Evolutionary conservation across 2,888 invertebrate species (phyloP).

Genomic region (Lydus trimaculatus): DNA sequence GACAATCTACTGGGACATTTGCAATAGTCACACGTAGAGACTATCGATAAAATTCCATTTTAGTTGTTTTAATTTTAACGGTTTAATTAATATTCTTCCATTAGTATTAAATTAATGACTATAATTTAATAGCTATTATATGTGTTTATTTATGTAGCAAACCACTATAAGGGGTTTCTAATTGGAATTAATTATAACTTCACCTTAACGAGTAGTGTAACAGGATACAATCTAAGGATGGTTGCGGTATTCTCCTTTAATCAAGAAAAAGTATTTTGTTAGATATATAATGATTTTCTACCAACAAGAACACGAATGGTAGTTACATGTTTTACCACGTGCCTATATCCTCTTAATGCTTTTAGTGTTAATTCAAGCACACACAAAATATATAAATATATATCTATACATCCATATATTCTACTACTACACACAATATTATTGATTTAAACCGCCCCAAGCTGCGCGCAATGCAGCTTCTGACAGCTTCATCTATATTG

Average conservation of each 20-base stretch:
- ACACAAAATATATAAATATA: no score
- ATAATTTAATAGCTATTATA: background rate
- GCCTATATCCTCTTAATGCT: slow-evolving; percentile 25
- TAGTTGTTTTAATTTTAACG: background rate
- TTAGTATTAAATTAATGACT: background rate
- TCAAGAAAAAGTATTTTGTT: background rate
- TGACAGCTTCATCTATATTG: slow-evolving; percentile 47
- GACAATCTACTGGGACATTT: background rate
- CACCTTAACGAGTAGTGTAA: slow-evolving; percentile 7
- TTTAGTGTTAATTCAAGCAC: slow-evolving; percentile 49
- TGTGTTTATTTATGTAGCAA: background rate
- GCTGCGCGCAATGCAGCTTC: slow-evolving; percentile 49
- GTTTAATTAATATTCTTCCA: background rate
- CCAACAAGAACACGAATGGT: background rate
- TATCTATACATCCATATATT: background rate
- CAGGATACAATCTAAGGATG: background rate
- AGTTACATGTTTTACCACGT: slow-evolving; percentile 28
- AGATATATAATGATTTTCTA: background rate
- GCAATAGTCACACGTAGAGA: background rate
- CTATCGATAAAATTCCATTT: background rate
- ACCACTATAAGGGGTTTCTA: background rate
- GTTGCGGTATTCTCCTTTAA: background rate
- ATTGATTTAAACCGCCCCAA: slow-evolving; percentile 51
- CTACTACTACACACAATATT: slow-evolving; percentile 36
- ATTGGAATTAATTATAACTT: background rate